Evolutionary conservation across 1,140 invertebrate genomes (phyloP), one percentile per base, ranked within the genome.

Genomic region (Aphidius ervi): DNA sequence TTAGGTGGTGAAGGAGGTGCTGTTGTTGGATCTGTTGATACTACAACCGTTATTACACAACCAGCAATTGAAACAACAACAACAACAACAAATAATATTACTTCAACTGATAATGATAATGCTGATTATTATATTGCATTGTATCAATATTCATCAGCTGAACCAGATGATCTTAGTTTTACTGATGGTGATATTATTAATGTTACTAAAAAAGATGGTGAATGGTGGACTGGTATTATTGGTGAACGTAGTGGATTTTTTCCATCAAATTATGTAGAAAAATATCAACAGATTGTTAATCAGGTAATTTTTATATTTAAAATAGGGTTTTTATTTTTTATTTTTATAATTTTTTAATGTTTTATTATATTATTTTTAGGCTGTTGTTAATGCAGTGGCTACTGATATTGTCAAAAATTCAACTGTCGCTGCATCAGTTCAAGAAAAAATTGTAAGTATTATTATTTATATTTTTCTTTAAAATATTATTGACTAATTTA

Each of bases 171-270:
- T 82, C 81, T 99, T 42, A 89, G 82, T 50, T 98, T 99, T 74
- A 88, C 91, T 67, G 90, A 89, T 58, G 95, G 95, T 2, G 96
- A 99, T 76, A 83, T 91, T 59, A 91, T 99, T 57, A 81, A 87
- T 62, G 94, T 97, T 1, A 85, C 86, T 5, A 89, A 95, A 65
- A 89, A 92, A 65, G 94, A 97, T 65, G 95, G 94, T 6, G 95
- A 99, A 73, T 99, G 97, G 97, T 99, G 97, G 97, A 97, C 95
- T 8, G 97, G 97, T 45, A 86, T 85, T 54, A 88, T 97, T 67
- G 92, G 87, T 46, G 87, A 87, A 46, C 87, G 87, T 63, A 86
- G 83, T 9, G 97, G 97, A 23, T 95, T 99, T 63, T 99, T 99
- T 79, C 97, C 97, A 1, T 93, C 90, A 1, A 96, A 95, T 83